These are phyloP conservation scores for Stenopsyche tienmushanensis DNA, from an alignment of 1,140 invertebrate species.

Conservation along the genomic window DNA sequence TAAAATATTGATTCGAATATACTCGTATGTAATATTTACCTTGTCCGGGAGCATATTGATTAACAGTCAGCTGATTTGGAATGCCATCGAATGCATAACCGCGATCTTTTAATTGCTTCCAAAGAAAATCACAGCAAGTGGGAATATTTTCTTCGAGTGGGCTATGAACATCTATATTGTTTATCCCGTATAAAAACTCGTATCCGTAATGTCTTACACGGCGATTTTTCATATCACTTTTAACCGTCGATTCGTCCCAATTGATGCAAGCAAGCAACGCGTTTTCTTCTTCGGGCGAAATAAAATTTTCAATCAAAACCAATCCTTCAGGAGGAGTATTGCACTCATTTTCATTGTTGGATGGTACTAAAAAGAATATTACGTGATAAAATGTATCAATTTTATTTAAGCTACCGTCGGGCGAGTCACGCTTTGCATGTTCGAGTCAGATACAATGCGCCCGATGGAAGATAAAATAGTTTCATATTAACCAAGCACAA, in stretches of 20 bases:
- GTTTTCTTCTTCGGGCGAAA: constrained; percentile 70
- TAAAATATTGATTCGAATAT: neutral
- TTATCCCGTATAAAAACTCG: constrained; percentile 88
- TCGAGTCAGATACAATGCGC: constrained; percentile 1
- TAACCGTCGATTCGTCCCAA: constrained; percentile 55
- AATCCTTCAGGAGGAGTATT: constrained; percentile 67
- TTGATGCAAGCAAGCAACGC: constrained; percentile 64
- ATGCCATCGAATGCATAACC: constrained; percentile 49
- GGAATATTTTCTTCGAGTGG: constrained; percentile 73
- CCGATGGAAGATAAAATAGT: no score
- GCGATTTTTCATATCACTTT: constrained; percentile 74
- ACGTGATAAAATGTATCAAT: constrained; percentile 19
- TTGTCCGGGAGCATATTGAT: constrained; percentile 89
- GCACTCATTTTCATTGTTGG: constrained; percentile 42
- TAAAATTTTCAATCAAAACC: constrained; percentile 71
- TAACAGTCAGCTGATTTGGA: constrained; percentile 93
- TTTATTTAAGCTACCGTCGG: neutral
- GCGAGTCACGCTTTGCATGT: no score
- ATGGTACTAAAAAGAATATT: constrained; percentile 49
- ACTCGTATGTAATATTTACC: constrained; percentile 54
- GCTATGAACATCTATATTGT: constrained; percentile 77
- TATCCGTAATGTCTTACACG: constrained; percentile 92
- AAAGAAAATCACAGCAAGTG: constrained; percentile 65
- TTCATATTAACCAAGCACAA: constrained; percentile 1
- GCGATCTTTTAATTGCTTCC: constrained; percentile 60